Percentiles rank a stretch among this genome's conserved stretches.
Conservation (phyloP, 1,140 invertebrate species). For the Macrotrachela quadricornifera region DNA sequence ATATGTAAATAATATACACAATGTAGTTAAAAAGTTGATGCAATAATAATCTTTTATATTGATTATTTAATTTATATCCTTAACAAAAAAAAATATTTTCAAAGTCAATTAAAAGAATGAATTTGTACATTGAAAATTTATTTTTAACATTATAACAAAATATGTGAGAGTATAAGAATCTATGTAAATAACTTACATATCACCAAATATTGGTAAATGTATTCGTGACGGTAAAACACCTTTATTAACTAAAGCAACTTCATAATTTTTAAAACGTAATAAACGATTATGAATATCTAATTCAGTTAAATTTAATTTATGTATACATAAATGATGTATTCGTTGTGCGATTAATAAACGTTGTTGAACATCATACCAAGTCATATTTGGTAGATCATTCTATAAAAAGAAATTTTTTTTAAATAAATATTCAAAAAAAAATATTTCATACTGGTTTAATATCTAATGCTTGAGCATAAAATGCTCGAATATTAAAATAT, state of each 20-base stretch:
- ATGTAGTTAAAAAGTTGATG: no score
- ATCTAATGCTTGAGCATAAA: constrained; percentile 41
- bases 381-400: constrained; percentile 65
- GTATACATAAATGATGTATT: constrained; percentile 89
- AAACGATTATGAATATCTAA: constrained; percentile 96
- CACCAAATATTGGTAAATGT: constrained; percentile 55
- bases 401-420: constrained; percentile 19
- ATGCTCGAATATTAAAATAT: constrained; percentile 72
- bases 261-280: constrained; percentile 77
- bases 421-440: not conserved
- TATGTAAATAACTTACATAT: constrained; percentile 31
- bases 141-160: no score
- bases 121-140: no score
- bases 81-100: no score
- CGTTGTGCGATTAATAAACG: constrained; percentile 64
- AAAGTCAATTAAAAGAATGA: no score
- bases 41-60: no score
- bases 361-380: constrained; percentile 81
- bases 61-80: no score
- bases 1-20: no score
- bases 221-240: constrained; percentile 55
- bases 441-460: constrained; percentile 10
- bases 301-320: constrained; percentile 69
- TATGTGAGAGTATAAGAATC: no score
- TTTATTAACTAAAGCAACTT: constrained; percentile 92